phyloP scores from a whole-genome alignment of 2,113 vertebrate species.

The Tachuris rubrigastra region DNA sequence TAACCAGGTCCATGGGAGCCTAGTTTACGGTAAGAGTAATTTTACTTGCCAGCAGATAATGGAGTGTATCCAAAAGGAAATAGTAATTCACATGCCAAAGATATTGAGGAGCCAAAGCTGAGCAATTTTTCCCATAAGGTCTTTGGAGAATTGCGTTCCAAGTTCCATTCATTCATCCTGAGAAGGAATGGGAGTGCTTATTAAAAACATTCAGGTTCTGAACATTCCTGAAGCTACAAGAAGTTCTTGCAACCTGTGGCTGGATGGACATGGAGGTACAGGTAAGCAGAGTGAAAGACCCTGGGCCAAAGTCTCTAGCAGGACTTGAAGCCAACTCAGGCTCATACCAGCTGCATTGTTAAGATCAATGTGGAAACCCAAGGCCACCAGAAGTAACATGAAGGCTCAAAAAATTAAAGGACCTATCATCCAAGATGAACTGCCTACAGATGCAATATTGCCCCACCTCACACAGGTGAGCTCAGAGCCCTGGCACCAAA shows the following conservation, averaged over 20 bases:
- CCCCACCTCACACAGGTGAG: background rate
- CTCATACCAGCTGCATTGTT: background rate
- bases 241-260: background rate
- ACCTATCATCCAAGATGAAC: background rate
- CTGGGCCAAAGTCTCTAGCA: background rate
- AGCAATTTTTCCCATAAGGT: background rate
- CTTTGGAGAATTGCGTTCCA: background rate
- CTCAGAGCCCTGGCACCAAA: background rate
- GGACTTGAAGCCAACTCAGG: background rate
- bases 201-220: background rate
- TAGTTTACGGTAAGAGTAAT: background rate
- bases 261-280: background rate
- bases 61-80: background rate
- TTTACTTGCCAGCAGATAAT: background rate
- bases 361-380: background rate
- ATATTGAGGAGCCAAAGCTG: background rate
- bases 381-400: background rate
- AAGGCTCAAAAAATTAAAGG: background rate
- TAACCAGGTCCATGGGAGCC: background rate
- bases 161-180: background rate
- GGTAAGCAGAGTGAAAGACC: background rate
- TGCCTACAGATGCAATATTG: background rate
- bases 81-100: background rate
- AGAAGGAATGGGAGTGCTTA: background rate
- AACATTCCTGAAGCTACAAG: background rate